Evolutionary conservation across 2,888 invertebrate genomes (phyloP), one percentile per base, ranked within the genome.

Genomic region (Leptopterna dolabrata): DNA sequence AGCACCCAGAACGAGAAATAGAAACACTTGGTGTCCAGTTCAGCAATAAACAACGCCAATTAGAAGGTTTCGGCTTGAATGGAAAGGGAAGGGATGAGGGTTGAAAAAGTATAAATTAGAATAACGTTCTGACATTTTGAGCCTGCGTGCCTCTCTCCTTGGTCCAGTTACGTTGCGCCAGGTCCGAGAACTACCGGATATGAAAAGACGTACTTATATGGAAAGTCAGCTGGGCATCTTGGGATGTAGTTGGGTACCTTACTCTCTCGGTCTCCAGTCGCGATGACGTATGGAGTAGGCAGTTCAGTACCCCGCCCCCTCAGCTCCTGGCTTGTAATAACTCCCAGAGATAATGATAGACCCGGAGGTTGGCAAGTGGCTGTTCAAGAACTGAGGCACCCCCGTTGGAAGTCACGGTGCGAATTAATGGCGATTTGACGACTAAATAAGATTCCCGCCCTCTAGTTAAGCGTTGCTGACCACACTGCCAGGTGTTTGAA

Each of bases 71-170:
- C 30, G 30, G 24, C 63, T 19, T 13, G 19, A 3, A 55, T 3
- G 2, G 55, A 6, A 9, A n/a, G 0, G 63, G 45, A 9, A 11
- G 45, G 27, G 78, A 11, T 4, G 7, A 7, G 36, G 36, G 36
- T 2, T 36, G 36, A n/a, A 76, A 36, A 76, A 30, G 36, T 36
- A 76, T 76, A 41, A 76, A 78, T 78, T 78, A 78, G 78, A 78
- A 78, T 78, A 45, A 41, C 27, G 47, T 43, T 43, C 41, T 78
- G 78, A 43, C 78, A 78, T 78, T 78, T 78, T 43, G 78, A n/a
- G 45, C 41, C 24, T 24, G 43, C 78, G 27, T 78, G 43, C 47
- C 47, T 78, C 45, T 78, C 78, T 78, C 45, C 43, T 78, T 78
- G 73, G 30, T 36, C 73, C 73, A 76, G 73, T 76, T 76, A 41